Conservation (phyloP, 2,113 vertebrate genomes). For the Emydocephalus ijimae region DNA sequence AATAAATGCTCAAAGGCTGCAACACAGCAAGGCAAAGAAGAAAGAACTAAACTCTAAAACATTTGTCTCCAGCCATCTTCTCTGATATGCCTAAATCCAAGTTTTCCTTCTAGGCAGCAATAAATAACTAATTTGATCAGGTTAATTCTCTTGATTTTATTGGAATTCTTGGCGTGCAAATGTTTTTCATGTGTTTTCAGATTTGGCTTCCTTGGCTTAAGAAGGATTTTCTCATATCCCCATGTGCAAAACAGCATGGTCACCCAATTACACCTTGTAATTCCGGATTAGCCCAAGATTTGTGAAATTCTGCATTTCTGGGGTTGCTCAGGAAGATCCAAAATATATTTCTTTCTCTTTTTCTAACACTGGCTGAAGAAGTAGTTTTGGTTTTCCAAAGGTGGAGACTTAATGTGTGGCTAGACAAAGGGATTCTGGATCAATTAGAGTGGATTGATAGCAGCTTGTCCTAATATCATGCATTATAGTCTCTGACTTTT, state of each 20-base stretch:
- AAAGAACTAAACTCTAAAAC: neutral
- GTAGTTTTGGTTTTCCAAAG: neutral
- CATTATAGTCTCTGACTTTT: neutral
- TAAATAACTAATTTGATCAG: neutral
- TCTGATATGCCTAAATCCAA: neutral
- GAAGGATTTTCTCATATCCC: neutral
- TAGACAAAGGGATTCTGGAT: neutral
- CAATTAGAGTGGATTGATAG: neutral
- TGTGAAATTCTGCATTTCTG: neutral
- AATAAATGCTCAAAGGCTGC: neutral
- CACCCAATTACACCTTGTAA: neutral
- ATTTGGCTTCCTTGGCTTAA: neutral
- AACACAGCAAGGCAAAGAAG: neutral
- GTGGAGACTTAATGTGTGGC: neutral
- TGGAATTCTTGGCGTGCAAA: neutral
- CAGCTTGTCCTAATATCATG: neutral
- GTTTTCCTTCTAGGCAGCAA: neutral
- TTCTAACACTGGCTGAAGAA: neutral
- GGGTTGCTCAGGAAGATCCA: neutral
- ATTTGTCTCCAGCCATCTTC: neutral
- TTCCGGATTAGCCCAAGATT: neutral
- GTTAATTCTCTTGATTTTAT: neutral
- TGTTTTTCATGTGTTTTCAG: neutral
- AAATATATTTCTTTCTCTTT: neutral
- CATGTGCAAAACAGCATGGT: neutral